phyloP scores from a whole-genome alignment of 2,888 invertebrate species.

The Parnassius glacialis region DNA sequence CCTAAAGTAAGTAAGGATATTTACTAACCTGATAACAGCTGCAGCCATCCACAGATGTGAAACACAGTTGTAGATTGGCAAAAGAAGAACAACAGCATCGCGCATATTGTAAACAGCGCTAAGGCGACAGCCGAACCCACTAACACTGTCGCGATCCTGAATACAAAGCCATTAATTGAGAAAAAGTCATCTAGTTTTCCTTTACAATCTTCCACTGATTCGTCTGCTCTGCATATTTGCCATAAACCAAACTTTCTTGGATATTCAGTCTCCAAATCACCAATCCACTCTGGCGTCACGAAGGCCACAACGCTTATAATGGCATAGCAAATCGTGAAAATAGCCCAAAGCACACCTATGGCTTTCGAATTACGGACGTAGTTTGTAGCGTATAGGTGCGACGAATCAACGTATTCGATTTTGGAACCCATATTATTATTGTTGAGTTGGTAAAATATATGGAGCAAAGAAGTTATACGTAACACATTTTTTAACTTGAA shows the following conservation, averaged over 20 bases:
- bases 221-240: constrained; percentile 91
- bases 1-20: neutral
- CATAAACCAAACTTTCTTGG: constrained; percentile 96
- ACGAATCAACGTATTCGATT: constrained; percentile 95
- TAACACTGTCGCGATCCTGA: constrained; percentile 94
- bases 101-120: constrained; percentile 92
- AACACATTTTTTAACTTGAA: constrained; percentile 44
- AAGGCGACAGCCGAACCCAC: constrained; percentile 92
- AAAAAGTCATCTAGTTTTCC: constrained; percentile 92
- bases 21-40: constrained; percentile 93
- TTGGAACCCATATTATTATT: constrained; percentile 88
- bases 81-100: constrained; percentile 95
- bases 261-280: constrained; percentile 90
- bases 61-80: constrained; percentile 95
- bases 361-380: constrained; percentile 96
- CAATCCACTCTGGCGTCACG: constrained; percentile 96
- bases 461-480: constrained; percentile 27
- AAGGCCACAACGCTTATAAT: constrained; percentile 97
- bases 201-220: constrained; percentile 89
- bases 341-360: constrained; percentile 98
- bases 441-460: constrained; percentile 26
- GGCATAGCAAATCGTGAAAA: constrained; percentile 98
- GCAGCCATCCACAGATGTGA: constrained; percentile 96
- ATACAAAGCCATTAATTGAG: constrained; percentile 89
- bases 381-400: constrained; percentile 94